Evolutionary conservation across 1,140 invertebrate genomes (phyloP).

Genomic region (Coptotermes formosanus): DNA sequence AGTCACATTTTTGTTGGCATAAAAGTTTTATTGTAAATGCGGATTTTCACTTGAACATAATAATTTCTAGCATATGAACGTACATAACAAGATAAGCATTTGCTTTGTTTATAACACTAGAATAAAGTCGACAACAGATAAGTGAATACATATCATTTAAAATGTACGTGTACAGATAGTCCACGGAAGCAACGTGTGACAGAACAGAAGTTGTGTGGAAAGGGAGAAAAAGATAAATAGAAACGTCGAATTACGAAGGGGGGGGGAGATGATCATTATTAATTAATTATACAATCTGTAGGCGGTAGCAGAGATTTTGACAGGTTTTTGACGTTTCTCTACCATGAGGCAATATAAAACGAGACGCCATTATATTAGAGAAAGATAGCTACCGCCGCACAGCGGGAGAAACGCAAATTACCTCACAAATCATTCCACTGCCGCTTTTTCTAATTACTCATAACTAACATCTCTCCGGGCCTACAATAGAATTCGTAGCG

Average conservation of each 20-base stretch:
- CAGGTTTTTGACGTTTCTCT: background rate
- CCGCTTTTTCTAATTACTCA: constrained; percentile 4
- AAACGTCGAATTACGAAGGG: background rate
- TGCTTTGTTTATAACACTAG: too few species aligned
- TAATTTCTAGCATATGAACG: too few species aligned
- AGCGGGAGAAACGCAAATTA: constrained; percentile 1
- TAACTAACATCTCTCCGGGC: background rate
- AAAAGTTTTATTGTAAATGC: too few species aligned
- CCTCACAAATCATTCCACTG: background rate
- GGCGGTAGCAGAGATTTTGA: background rate
- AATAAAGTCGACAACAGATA: too few species aligned
- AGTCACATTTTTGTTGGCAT: too few species aligned
- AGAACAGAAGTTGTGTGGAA: background rate
- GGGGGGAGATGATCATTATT: background rate
- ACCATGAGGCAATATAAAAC: background rate
- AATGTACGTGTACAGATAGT: too few species aligned
- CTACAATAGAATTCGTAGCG: background rate
- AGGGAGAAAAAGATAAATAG: background rate
- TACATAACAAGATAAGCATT: too few species aligned
- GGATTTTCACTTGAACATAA: too few species aligned
- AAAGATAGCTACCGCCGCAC: background rate
- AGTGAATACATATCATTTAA: too few species aligned
- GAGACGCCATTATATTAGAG: background rate
- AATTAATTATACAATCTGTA: constrained; percentile 13
- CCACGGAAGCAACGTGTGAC: background rate